These are phyloP conservation scores for Oreochromis grahami DNA, from an alignment of 2,797 vertebrate species.

Conservation along the genomic window DNA sequence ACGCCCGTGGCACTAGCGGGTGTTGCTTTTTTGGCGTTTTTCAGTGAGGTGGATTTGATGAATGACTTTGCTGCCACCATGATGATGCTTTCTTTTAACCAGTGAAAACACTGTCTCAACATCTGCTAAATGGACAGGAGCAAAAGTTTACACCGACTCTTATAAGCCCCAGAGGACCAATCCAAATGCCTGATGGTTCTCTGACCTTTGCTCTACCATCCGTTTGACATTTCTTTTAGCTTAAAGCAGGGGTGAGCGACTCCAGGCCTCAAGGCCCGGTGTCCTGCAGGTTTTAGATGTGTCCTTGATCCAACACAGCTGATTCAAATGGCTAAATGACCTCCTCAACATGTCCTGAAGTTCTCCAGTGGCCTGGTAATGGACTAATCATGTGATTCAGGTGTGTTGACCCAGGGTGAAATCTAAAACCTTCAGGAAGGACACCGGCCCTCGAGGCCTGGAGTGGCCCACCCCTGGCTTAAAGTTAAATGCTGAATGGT, in stretches of 20 bases:
- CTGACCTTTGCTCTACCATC: background rate
- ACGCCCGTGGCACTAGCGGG: background rate
- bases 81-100: background rate
- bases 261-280: background rate
- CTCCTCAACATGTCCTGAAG: background rate
- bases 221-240: background rate
- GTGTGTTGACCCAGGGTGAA: background rate
- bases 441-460: background rate
- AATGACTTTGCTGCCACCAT: background rate
- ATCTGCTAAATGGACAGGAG: background rate
- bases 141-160: background rate
- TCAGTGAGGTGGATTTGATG: background rate
- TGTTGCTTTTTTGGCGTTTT: background rate
- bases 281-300: background rate
- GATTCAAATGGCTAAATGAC: background rate
- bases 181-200: background rate
- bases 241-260: background rate
- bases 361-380: too few relatives aligned
- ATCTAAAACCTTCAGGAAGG: background rate
- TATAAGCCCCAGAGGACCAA: background rate
- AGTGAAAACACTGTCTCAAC: background rate
- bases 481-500: background rate
- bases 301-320: background rate
- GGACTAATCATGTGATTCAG: background rate
- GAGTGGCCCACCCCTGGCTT: background rate